These are phyloP conservation scores for Channallabes apus DNA, from an alignment of 2,797 vertebrate genomes.

Conservation along the genomic window DNA sequence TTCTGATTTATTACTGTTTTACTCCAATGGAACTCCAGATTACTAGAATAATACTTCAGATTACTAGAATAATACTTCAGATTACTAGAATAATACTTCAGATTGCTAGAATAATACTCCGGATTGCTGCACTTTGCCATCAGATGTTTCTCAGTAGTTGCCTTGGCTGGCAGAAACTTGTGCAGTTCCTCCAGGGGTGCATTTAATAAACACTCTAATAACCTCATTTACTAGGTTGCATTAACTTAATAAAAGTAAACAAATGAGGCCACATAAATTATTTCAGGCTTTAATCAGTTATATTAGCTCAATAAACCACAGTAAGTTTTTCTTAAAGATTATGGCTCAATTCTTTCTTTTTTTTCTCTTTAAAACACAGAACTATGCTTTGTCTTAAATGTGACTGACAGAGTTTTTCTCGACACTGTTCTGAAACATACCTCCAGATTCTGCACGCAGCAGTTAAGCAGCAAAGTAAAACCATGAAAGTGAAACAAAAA, in stretches of 20 bases:
- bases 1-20: background rate
- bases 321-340: background rate
- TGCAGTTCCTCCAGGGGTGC: background rate
- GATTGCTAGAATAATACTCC: background rate
- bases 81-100: background rate
- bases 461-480: too few relatives aligned
- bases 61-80: background rate
- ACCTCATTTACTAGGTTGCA: background rate
- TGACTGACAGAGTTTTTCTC: background rate
- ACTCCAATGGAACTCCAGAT: background rate
- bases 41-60: background rate
- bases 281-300: background rate
- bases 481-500: background rate
- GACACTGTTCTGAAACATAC: background rate
- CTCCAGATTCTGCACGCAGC: background rate
- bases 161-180: background rate
- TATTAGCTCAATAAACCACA: background rate
- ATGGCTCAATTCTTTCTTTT: background rate
- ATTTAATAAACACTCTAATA: conserved; percentile 1
- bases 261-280: background rate
- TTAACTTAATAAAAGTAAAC: background rate
- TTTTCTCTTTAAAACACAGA: background rate
- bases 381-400: background rate
- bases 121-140: background rate
- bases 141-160: background rate